Percentiles rank a stretch among this genome's conserved stretches.
phyloP scores from a whole-genome alignment of 2,797 vertebrate species.

The Oreortyx pictus region DNA sequence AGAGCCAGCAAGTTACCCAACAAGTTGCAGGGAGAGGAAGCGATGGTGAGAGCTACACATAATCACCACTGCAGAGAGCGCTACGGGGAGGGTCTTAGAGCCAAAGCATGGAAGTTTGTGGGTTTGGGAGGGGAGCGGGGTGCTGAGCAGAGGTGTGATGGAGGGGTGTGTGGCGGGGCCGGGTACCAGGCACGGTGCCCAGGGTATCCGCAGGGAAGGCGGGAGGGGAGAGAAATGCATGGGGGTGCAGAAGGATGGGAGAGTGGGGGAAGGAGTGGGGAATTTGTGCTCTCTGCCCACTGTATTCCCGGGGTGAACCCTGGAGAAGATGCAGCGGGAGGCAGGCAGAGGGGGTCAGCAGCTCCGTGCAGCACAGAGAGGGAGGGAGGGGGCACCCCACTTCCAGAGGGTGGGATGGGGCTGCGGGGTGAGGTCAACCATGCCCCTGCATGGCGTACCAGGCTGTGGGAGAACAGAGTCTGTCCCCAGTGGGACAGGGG shows the following conservation, averaged over 20 bases:
- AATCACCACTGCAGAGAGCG: constrained; percentile 32
- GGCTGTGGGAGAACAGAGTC: neutral
- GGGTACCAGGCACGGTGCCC: neutral
- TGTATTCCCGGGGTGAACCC: neutral
- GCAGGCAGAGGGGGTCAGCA: neutral
- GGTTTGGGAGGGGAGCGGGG: neutral
- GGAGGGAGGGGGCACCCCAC: neutral
- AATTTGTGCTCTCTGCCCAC: neutral
- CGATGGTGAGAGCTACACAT: neutral
- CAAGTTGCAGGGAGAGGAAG: constrained; percentile 44
- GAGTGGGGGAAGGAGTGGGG: neutral
- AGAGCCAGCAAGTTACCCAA: constrained; percentile 49
- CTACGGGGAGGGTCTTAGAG: constrained; percentile 15
- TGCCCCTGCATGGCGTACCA: neutral
- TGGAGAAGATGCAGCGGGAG: neutral
- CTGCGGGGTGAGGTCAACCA: neutral
- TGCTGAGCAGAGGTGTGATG: neutral
- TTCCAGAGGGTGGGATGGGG: neutral
- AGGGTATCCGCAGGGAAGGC: neutral
- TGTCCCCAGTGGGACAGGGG: neutral
- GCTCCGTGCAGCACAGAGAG: neutral
- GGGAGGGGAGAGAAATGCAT: neutral
- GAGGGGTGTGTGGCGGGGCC: neutral
- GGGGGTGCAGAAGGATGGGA: neutral
- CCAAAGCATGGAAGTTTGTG: neutral